phyloP scores from a whole-genome alignment of 2,797 vertebrate species.

The Enteromius afrohamiltoni region DNA sequence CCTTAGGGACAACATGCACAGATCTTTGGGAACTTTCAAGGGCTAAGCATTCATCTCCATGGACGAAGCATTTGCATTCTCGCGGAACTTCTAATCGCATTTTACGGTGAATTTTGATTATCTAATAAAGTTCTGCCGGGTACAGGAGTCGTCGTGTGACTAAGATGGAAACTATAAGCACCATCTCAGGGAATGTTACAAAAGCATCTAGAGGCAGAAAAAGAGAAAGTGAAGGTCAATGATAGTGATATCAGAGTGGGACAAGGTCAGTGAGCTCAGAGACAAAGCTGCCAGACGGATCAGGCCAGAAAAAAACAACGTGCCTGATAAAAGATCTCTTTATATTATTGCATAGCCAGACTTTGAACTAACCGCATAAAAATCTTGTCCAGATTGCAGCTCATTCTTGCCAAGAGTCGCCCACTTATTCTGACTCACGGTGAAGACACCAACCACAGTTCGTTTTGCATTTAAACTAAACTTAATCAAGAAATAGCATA shows the following conservation, averaged over 20 bases:
- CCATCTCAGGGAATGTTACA: conserved; percentile 15
- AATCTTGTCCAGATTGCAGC: conserved; percentile 12
- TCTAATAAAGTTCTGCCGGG: conserved; percentile 13
- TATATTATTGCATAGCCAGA: neutral
- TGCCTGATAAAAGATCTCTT: neutral
- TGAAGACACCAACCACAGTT: neutral
- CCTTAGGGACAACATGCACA: conserved; percentile 12
- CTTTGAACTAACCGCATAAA: conserved; percentile 11
- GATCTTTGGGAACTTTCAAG: conserved; percentile 34
- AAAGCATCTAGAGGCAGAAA: conserved; percentile 16
- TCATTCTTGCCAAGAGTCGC: conserved; percentile 9
- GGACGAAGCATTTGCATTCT: conserved; percentile 17
- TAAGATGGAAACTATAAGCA: conserved; percentile 3
- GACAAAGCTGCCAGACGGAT: neutral
- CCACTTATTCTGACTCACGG: neutral
- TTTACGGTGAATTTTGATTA: conserved; percentile 33
- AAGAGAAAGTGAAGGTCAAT: conserved; percentile 30
- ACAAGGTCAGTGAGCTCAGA: conserved; percentile 22
- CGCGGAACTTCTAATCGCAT: conserved; percentile 10
- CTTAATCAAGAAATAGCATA: neutral
- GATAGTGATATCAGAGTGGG: conserved; percentile 7
- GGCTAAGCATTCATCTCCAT: conserved; percentile 20
- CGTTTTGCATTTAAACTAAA: neutral
- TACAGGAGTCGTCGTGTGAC: neutral
- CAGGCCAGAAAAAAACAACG: conserved; percentile 3